Evolutionary conservation across 2,797 vertebrate species (phyloP), one percentile per base, ranked within the genome.

Genomic region (Sciurus carolinensis): DNA sequence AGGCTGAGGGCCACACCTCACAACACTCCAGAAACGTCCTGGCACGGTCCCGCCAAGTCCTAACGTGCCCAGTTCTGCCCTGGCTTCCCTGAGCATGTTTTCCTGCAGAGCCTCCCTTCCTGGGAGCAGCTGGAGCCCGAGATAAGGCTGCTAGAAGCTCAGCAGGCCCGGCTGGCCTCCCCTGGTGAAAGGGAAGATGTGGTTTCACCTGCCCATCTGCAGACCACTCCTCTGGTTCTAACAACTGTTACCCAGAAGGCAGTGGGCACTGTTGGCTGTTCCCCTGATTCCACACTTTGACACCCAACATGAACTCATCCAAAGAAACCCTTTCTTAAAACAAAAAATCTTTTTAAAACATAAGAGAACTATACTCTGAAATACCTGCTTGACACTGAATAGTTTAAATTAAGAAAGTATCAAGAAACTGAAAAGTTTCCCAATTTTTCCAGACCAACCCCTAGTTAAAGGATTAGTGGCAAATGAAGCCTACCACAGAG

Each of bases 21-120:
- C 42, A 26, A 13, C 30, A n/a, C 39, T 75, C 86, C 75, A 81
- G 11, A 18, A 13, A 33, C 66, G 66, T 20, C 73, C 66, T 33
- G 17, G 83, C 75, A 30, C 13, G 3, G 64, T 7, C 72, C 22
- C 64, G 33, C 59, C 89, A 93, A 67, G 94, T 15, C 28, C 9
- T 1, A 13, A 76, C 73, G 8, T 4, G 89, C 86, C 1, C 44
- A 54, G 39, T 3, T 24, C 14, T 5, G 24, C 50, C 50, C 44
- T 3, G 89, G 87, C 91, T 95, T 75, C 57, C 75, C 87, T 8
- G 22, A 47, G 77, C 91, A 92, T n/a, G 44, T 33, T 97, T 94
- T 91, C 59, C 94, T 95, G 69, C 42, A 71, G 90, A 67, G n/a
- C 91, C 94, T 69, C 30, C 66, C 79, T 69, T 54, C 84, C 64